These are phyloP conservation scores for Eriocheir sinensis DNA, from an alignment of 1,140 invertebrate genomes.

Conservation along the genomic window DNA sequence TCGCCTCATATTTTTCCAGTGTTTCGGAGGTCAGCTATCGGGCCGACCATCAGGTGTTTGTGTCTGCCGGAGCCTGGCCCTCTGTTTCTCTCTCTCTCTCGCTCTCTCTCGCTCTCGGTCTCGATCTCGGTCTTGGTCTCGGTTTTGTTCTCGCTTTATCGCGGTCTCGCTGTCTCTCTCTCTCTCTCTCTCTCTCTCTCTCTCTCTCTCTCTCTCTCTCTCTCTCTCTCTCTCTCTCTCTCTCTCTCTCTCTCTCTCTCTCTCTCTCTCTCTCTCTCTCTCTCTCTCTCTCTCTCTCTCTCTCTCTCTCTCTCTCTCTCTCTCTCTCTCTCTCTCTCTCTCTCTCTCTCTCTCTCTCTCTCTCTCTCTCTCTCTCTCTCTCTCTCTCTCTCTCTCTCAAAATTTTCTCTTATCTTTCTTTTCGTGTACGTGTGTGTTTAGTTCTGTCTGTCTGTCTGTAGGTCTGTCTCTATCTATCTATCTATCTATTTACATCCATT, in stretches of 20 bases:
- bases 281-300: not conserved
- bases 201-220: not conserved
- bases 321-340: not conserved
- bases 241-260: not conserved
- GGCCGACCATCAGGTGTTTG: not conserved
- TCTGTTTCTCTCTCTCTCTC: not conserved
- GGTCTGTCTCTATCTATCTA: conserved; percentile 39
- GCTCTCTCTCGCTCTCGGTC: conserved; percentile 16
- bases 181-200: not conserved
- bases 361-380: conserved; percentile 5
- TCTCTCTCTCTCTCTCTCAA: conserved; percentile 26
- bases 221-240: not conserved
- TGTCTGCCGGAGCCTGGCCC: not conserved
- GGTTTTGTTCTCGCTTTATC: too few relatives aligned
- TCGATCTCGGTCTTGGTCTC: not conserved
- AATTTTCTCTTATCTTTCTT: conserved; percentile 16
- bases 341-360: not conserved
- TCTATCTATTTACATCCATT: conserved; percentile 40
- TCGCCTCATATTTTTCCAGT: conserved; percentile 19
- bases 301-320: not conserved
- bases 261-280: not conserved
- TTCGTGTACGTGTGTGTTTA: conserved; percentile 42
- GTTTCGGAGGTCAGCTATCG: not conserved
- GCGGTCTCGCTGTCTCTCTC: not conserved
- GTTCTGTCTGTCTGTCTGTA: conserved; percentile 31